Percentiles rank a stretch among this genome's conserved stretches.
Evolutionary conservation across 2,888 invertebrate species (phyloP).

Genomic region (Hirtodrosophila alboralis): DNA sequence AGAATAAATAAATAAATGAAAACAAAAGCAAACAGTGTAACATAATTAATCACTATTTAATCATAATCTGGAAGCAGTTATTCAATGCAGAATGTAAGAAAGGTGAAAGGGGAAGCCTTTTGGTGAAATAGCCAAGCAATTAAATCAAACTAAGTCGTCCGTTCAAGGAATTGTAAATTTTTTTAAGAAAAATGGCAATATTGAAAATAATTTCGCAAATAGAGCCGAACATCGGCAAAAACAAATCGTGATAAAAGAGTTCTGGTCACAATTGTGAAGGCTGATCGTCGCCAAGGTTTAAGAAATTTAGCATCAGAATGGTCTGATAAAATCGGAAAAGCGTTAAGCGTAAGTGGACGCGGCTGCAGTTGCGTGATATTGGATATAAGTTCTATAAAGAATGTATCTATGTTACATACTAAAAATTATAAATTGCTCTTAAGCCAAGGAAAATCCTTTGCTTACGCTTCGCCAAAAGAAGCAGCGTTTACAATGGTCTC

Average conservation of each 20-base stretch:
- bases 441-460: too few relatives aligned
- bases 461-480: not conserved
- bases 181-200: too few relatives aligned
- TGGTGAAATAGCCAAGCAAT: not conserved
- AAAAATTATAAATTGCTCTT: not conserved
- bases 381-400: too few relatives aligned
- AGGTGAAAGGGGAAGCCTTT: not conserved
- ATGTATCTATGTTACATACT: not conserved
- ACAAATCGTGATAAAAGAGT: constrained; percentile 5
- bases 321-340: too few relatives aligned
- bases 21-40: too few relatives aligned
- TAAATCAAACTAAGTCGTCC: too few relatives aligned
- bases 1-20: too few relatives aligned
- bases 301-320: too few relatives aligned
- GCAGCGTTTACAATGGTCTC: constrained; percentile 5
- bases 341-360: too few relatives aligned
- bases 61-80: not conserved
- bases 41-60: too few relatives aligned
- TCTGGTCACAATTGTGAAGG: not conserved
- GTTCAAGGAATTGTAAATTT: too few relatives aligned
- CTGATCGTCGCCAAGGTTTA: constrained; percentile 1
- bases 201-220: not conserved
- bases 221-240: constrained; percentile 5
- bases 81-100: not conserved
- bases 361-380: too few relatives aligned